Conservation (phyloP, 2,113 vertebrate genomes). For the Nycticryphes semicollaris region DNA sequence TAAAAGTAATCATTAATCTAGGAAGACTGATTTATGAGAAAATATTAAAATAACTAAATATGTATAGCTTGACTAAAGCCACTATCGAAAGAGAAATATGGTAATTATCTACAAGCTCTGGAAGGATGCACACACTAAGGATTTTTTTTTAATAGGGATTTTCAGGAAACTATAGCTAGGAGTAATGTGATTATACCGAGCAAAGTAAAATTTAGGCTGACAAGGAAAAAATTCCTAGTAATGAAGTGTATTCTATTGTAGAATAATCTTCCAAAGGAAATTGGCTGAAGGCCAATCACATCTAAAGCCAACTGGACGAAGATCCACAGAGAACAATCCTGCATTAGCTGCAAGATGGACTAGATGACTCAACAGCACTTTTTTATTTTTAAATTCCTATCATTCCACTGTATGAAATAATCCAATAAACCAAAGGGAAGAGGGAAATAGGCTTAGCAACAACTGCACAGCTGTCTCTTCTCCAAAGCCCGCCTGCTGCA, state of each 20-base stretch:
- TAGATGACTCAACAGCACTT: conserved; percentile 15
- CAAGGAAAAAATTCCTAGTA: conserved; percentile 5
- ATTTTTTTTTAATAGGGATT: conserved; percentile 31
- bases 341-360: conserved; percentile 17
- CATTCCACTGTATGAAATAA: conserved; percentile 42
- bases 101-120: conserved; percentile 40
- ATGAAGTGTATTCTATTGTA: conserved; percentile 25
- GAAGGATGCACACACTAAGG: conserved; percentile 3
- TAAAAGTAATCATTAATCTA: conserved; percentile 12
- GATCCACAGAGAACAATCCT: conserved; percentile 21
- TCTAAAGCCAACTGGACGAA: conserved; percentile 12
- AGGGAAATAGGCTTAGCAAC: conserved; percentile 37
- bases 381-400: conserved; percentile 43
- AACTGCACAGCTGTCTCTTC: not conserved
- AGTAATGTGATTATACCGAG: conserved; percentile 42
- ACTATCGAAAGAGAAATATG: conserved; percentile 23
- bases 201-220: conserved; percentile 50
- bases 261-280: conserved; percentile 51
- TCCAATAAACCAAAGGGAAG: conserved; percentile 30
- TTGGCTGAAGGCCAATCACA: conserved; percentile 9
- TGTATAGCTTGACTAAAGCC: conserved; percentile 18
- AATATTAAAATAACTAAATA: conserved; percentile 58
- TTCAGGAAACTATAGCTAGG: conserved; percentile 32
- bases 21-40: conserved; percentile 14
- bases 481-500: not conserved